Conservation (phyloP, 2,797 vertebrate species). For the Chelon auratus region DNA sequence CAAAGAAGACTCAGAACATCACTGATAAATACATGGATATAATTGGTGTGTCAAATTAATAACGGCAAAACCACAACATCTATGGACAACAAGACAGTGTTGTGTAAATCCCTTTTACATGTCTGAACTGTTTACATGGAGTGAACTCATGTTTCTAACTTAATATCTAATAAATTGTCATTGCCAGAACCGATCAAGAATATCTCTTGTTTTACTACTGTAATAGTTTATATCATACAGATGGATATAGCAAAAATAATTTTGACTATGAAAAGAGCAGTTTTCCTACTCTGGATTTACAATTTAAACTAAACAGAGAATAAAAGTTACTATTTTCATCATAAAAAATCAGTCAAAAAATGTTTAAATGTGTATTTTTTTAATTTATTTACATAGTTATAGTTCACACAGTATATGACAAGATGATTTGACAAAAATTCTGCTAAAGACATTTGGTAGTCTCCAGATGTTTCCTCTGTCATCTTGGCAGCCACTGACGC, state of each 20-base stretch:
- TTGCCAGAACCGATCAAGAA: slow-evolving; percentile 18
- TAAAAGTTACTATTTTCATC: neutral
- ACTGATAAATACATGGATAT: slow-evolving; percentile 90
- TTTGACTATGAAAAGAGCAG: neutral
- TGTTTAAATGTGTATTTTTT: slow-evolving; percentile 9
- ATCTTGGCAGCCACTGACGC: slow-evolving; percentile 3
- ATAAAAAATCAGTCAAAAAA: slow-evolving; percentile 11
- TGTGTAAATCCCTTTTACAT: slow-evolving; percentile 13
- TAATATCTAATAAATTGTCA: slow-evolving; percentile 48
- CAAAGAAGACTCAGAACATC: slow-evolving; percentile 84
- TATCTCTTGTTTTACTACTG: slow-evolving; percentile 1
- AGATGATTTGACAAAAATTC: slow-evolving; percentile 49
- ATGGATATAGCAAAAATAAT: neutral
- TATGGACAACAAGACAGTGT: neutral
- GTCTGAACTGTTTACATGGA: slow-evolving; percentile 13
- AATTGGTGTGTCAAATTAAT: slow-evolving; percentile 75
- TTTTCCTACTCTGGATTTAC: neutral
- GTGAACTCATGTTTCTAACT: slow-evolving; percentile 4
- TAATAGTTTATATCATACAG: neutral
- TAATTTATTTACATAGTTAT: slow-evolving; percentile 74
- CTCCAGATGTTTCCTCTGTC: slow-evolving; percentile 20
- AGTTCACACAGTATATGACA: slow-evolving; percentile 55
- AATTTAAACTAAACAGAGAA: neutral
- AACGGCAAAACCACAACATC: neutral
- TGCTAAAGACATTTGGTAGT: slow-evolving; percentile 19